Base-by-base conservation (phyloP, 2,797 vertebrate genomes). In the Rousettus madagascariensis region DNA sequence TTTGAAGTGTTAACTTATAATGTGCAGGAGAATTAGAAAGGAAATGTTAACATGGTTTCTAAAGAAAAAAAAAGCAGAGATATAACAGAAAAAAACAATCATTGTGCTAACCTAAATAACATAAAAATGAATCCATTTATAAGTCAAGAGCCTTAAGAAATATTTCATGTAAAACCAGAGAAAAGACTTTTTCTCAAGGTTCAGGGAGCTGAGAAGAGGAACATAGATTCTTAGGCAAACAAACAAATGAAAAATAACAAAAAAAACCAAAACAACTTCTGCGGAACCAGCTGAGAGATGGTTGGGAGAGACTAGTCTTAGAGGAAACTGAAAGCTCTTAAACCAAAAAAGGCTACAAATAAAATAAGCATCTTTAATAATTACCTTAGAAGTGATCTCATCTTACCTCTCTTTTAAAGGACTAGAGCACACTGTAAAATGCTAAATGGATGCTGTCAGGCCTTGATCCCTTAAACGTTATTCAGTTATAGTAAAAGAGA, bases 361-460 rank as follows among this genome's bases (percentile, higher is more conserved):
- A 89, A 68, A 90, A 24, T 51, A 89, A 69, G 20, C 15, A 82
- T 28, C 26, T 86, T 86, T 61, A 92, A 53, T 79, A 91, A 96
- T 63, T 61, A 55, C 16, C 57, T 88, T 24, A 33, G 26, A 78
- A 30, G 16, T 79, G 10, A 83, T 30, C 43, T 74, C 43, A 69
- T 55, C 72, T 72, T 69, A 59, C n/a, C 49, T 77, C 68, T 72
- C 43, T 77, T 53, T 68, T 46, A 87, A 83, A 90, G 33, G 59
- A 61, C 57, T 83, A 68, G 19, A 86, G 22, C 41, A 90, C 28
- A 75, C 26, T 43, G 4, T 84, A 86, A 86, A 79, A 93, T 74
- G 30, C 71, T 85, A 80, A 79, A 65, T 3, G 19, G 49, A 92
- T 79, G 65, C 74, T 63, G 2, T 63, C 57, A 86, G 79, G 74